Evolutionary conservation across 2,797 vertebrate species (phyloP), one percentile per base, ranked within the genome.

Genomic region (Sylvia borin): DNA sequence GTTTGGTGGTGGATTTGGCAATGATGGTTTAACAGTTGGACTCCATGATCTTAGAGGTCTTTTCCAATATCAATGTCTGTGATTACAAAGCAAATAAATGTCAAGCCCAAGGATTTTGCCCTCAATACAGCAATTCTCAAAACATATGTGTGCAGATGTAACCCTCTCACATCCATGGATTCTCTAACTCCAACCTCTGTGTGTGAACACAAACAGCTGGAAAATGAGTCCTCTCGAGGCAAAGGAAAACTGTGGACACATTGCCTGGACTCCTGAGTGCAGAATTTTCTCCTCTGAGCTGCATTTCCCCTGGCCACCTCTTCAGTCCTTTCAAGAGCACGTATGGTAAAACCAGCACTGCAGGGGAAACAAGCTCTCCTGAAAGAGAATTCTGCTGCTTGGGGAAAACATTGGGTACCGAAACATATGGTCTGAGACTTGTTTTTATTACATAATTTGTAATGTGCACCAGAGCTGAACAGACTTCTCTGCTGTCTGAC

Each of bases 401-500:
- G 74, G 77, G 78, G 89, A 94, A 90, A 92, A 79, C 71, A 61
- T 17, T 10, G 60, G 55, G 29, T 24, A 57, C 70, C 12, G 7
- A 68, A 81, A 66, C 77, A 92, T 58, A 92, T 12, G 88, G 85
- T 29, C 67, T 76, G 74, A 73, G 74, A 78, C 54, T 88, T 76
- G 51, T 24, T 90, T 81, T 73, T 60, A 55, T 76, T 24, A 11
- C 64, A 60, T 36, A 8, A 4, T 36, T 66, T 81, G 80, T 85
- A 88, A 76, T 0, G 0, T 10, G 76, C 62, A 32, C 29, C 43
- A 53, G 61, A 89, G 67, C 60, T 82, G 55, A 82, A 62, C 38
- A 68, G 60, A 57, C 6, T 36, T 47, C 40, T 14, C 32, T 47
- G 14, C 57, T 47, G 5, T 10, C 12, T 53, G 62, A 34, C 25